These are phyloP conservation scores for Bhutanitis thaidina DNA, from an alignment of 2,888 invertebrate genomes.

Conservation along the genomic window DNA sequence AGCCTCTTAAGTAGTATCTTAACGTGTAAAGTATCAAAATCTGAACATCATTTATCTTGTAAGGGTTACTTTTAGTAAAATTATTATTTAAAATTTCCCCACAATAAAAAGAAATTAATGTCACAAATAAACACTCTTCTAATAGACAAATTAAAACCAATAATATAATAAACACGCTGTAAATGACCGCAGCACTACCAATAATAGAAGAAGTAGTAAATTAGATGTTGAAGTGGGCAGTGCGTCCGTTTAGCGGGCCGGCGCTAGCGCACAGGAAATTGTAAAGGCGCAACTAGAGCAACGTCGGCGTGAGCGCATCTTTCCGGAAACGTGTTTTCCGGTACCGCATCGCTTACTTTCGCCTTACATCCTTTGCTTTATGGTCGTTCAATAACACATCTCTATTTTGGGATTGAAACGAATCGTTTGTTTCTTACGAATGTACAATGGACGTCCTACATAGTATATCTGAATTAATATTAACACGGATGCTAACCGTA, in stretches of 20 bases:
- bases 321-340: slow-evolving; percentile 68
- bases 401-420: slow-evolving; percentile 44
- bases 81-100: no score
- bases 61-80: no score
- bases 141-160: no score
- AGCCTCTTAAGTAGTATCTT: no score
- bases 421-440: not conserved
- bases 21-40: no score
- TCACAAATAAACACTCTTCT: no score
- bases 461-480: no score
- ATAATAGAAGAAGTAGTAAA: not conserved
- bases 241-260: slow-evolving; percentile 1
- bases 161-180: no score
- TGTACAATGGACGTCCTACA: not conserved
- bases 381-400: slow-evolving; percentile 45
- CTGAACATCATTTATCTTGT: no score
- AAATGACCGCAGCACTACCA: not conserved
- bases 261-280: slow-evolving; percentile 65
- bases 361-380: slow-evolving; percentile 57
- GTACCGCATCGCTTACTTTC: slow-evolving; percentile 52
- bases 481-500: no score
- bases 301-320: slow-evolving; percentile 54
- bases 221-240: not conserved
- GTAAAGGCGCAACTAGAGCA: slow-evolving; percentile 74
- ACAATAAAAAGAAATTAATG: no score